Conservation (phyloP, 23 tunicate species). For the Ciona savignyi region DNA sequence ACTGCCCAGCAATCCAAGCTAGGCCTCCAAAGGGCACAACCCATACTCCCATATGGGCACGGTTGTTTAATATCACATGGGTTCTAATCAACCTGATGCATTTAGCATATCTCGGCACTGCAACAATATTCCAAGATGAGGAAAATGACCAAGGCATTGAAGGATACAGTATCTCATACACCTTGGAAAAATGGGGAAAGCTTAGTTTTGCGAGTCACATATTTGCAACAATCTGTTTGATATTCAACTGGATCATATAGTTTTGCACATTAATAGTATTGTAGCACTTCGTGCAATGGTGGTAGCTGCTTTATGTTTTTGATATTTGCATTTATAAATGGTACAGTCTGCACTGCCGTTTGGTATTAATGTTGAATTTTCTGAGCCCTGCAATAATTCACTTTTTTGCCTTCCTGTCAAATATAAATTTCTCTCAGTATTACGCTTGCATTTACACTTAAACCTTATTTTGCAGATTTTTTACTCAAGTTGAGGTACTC, state of each 20-base stretch:
- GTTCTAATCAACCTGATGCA: slow-evolving; percentile 76
- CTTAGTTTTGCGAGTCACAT: slow-evolving; percentile 58
- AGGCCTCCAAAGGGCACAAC: slow-evolving; percentile 29
- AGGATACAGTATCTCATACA: slow-evolving; percentile 42
- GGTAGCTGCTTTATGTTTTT: background rate
- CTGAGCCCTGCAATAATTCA: too few relatives aligned
- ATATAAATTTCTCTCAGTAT: too few relatives aligned
- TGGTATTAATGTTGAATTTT: background rate
- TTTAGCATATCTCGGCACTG: slow-evolving; percentile 72
- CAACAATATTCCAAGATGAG: slow-evolving; percentile 34
- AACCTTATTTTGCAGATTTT: too few relatives aligned
- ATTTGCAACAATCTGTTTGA: slow-evolving; percentile 53
- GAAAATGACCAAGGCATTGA: slow-evolving; percentile 13
- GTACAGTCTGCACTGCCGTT: too few relatives aligned
- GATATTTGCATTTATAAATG: too few relatives aligned
- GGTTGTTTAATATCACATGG: slow-evolving; percentile 59
- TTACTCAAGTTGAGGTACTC: too few relatives aligned
- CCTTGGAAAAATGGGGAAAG: slow-evolving; percentile 65
- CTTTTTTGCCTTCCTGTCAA: too few relatives aligned
- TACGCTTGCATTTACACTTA: too few relatives aligned
- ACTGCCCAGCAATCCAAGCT: slow-evolving; percentile 62
- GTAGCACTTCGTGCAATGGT: too few relatives aligned
- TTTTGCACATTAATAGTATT: too few relatives aligned
- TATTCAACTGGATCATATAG: background rate
- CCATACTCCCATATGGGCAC: slow-evolving; percentile 48